A percentile compares a stretch with the other conserved stretches of the same genome.
Evolutionary conservation across 2,797 vertebrate species (phyloP).

Genomic region (Dendrocincla tyrannina): DNA sequence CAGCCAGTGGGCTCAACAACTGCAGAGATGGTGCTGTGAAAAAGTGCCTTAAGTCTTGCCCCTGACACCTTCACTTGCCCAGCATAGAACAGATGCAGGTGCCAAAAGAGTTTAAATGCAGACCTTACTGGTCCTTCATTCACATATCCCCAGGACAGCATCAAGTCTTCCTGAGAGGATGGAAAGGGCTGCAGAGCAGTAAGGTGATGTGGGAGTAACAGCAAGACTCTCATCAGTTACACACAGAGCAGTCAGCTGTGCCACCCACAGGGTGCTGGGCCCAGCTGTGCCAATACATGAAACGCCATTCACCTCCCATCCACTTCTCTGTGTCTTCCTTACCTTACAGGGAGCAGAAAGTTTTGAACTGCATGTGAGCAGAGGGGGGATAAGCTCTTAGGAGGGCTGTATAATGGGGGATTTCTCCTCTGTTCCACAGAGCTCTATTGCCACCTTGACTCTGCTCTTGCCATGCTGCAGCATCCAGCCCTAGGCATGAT

Average conservation of each 20-base stretch:
- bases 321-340: background rate
- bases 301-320: background rate
- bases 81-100: background rate
- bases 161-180: background rate
- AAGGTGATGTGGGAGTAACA: background rate
- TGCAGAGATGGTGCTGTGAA: background rate
- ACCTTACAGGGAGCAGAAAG: background rate
- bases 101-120: background rate
- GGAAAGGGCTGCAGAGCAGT: background rate
- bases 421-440: background rate
- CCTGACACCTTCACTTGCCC: background rate
- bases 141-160: background rate
- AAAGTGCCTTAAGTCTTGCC: background rate
- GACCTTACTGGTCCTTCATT: background rate
- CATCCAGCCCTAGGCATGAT: background rate
- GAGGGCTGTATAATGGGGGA: background rate
- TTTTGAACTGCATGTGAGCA: background rate
- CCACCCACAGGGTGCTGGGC: background rate
- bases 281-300: background rate
- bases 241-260: fast-evolving
- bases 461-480: background rate
- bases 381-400: background rate
- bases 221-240: background rate
- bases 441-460: background rate
- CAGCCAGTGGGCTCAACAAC: background rate